Evolutionary conservation across 2,888 invertebrate species (phyloP).

Genomic region (Operophtera brumata): DNA sequence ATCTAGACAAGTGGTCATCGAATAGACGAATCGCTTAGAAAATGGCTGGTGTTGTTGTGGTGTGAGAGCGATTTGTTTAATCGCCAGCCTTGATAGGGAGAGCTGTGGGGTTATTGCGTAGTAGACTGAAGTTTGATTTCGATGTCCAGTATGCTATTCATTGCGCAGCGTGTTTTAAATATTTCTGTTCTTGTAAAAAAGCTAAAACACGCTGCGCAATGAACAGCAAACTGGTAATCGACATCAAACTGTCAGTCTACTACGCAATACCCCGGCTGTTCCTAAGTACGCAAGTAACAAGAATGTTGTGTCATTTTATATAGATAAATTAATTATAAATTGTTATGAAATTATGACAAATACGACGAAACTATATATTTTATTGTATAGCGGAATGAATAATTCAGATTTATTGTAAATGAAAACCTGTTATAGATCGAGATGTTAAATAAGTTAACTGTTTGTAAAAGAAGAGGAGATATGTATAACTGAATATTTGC

Average conservation of each 20-base stretch:
- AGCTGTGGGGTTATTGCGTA: no score
- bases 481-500: slow-evolving; percentile 80
- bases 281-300: slow-evolving; percentile 61
- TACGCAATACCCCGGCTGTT: no score
- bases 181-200: no score
- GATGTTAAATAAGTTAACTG: slow-evolving; percentile 79
- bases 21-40: not conserved
- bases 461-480: slow-evolving; percentile 79
- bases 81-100: not conserved
- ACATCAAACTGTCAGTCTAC: no score
- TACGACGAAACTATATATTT: slow-evolving; percentile 75
- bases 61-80: not conserved
- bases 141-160: no score
- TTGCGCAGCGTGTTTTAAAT: no score
- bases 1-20: not conserved
- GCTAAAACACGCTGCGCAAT: no score
- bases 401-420: slow-evolving; percentile 77
- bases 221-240: no score
- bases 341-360: slow-evolving; percentile 68
- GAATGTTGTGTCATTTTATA: slow-evolving; percentile 75
- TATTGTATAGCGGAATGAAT: slow-evolving; percentile 78
- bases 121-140: no score
- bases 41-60: not conserved
- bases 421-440: slow-evolving; percentile 75
- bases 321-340: slow-evolving; percentile 71